Evolutionary conservation across 2,797 vertebrate genomes (phyloP).

Genomic region (Odontamblyopus rebecca): DNA sequence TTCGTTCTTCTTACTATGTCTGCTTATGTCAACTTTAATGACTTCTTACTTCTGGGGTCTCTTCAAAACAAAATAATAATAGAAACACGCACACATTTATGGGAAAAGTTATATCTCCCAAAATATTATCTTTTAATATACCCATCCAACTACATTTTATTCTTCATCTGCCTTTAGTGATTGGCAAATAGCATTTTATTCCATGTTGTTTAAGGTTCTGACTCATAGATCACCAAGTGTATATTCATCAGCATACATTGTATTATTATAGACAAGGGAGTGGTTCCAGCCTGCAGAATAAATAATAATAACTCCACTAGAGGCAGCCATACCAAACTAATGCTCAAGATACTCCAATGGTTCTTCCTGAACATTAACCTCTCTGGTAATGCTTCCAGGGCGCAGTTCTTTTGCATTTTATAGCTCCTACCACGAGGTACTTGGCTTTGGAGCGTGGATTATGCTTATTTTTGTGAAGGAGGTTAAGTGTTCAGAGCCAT

Average conservation of each 20-base stretch:
- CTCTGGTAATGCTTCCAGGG: neutral
- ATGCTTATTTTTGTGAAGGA: constrained; percentile 15
- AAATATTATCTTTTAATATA: constrained; percentile 33
- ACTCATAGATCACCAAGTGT: neutral
- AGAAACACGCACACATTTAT: constrained; percentile 28
- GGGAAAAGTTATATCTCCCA: constrained; percentile 53
- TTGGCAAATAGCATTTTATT: neutral
- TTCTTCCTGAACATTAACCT: neutral
- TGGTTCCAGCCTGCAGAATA: neutral
- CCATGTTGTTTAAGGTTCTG: neutral
- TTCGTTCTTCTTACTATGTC: constrained; percentile 56
- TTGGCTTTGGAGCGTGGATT: constrained; percentile 27
- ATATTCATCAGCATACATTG: no score
- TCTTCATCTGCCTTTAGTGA: neutral
- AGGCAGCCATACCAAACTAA: neutral
- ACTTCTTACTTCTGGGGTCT: constrained; percentile 64
- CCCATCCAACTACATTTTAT: neutral
- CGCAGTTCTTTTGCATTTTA: neutral
- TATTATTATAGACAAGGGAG: neutral
- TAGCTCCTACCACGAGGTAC: neutral
- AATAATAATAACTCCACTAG: neutral
- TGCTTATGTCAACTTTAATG: constrained; percentile 68
- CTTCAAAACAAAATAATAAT: constrained; percentile 53
- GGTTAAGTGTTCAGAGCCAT: constrained; percentile 18
- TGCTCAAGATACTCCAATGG: neutral